Evolutionary conservation across 2,888 invertebrate genomes (phyloP), one percentile per base, ranked within the genome.

Genomic region (Archips crataeganus): DNA sequence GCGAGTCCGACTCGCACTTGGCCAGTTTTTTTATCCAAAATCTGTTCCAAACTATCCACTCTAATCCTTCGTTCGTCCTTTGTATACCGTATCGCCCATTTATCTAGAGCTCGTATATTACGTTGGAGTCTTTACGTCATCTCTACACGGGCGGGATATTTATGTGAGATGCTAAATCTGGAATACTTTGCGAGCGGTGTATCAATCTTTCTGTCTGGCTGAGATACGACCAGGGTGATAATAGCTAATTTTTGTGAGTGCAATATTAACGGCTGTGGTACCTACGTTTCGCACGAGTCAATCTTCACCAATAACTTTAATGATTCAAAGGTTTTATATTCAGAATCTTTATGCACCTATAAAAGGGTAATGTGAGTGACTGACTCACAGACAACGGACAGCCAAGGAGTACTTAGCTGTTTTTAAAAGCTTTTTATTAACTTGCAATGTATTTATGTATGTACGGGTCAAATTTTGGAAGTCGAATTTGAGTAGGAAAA

Each of bases 201-300:
- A 34, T 60, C 60, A 36, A 60, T 60, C 60, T n/a, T n/a, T 13
- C n/a, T 8, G 62, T 62, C 23, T 42, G 62, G 39, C 9, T 3
- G 39, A 39, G 60, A 13, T 15, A 9, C 13, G 39, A 23, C 36
- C n/a, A 2, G 45, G 15, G 60, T 49, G 15, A 49, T 61, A 15
- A 60, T 49, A 59, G 59, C 36, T 60, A 61, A 68, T 68, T 42
- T 23, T n/a, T 62, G 62, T 51, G 36, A 51, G 61, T 60, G 68
- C 60, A 68, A 47, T 68, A 34, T 68, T 68, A 49, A 61, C 59
- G 68, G 4, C n/a, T n/a, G 4, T 59, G 59, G 59, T 68, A 68
- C 60, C 36, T 8, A 68, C 60, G 47, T 8, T 15, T 9, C n/a
- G 15, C 42, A 15, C n/a, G 10, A n/a, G 47, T 32, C 32, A 42